phyloP scores from a whole-genome alignment of 2,888 invertebrate species.

The Stomorhina lunata region DNA sequence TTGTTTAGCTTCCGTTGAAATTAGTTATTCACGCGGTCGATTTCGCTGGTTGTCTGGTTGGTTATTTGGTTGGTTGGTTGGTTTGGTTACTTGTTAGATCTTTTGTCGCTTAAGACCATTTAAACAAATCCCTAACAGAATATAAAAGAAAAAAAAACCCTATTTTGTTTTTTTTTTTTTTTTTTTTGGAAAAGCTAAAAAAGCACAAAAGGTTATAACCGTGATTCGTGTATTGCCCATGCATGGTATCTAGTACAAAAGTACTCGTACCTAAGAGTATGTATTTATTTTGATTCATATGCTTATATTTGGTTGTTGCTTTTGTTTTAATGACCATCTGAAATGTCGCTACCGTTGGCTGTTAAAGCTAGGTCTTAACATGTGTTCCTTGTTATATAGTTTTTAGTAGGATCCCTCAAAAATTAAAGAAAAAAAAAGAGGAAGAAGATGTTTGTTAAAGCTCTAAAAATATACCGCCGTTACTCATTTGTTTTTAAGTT shows the following conservation, averaged over 20 bases:
- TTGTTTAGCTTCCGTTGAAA: conserved; percentile 75
- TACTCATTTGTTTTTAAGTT: conserved; percentile 62
- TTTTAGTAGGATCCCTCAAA: conserved; percentile 31
- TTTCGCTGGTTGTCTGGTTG: conserved; percentile 62
- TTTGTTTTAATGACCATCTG: conserved; percentile 76
- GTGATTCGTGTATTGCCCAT: conserved; percentile 65
- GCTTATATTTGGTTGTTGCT: conserved; percentile 70
- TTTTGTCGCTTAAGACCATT: conserved; percentile 52
- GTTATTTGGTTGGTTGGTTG: background rate
- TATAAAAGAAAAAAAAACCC: conserved; percentile 40
- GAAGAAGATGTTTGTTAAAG: conserved; percentile 50
- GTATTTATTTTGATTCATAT: conserved; percentile 62
- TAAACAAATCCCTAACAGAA: conserved; percentile 72
- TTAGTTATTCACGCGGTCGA: conserved; percentile 79
- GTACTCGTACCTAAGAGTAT: too few species aligned
- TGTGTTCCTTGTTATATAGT: conserved; percentile 54
- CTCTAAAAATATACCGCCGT: conserved; percentile 52
- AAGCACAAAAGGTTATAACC: conserved; percentile 67
- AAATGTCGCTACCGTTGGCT: conserved; percentile 58
- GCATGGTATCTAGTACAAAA: conserved; percentile 57
- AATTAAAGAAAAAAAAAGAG: background rate
- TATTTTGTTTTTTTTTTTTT: conserved; percentile 11
- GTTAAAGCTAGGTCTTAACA: conserved; percentile 52
- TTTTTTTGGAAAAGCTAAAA: conserved; percentile 14
- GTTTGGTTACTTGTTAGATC: background rate